Evolutionary conservation across 2,113 vertebrate genomes (phyloP), one percentile per base, ranked within the genome.

Genomic region (Riparia riparia): DNA sequence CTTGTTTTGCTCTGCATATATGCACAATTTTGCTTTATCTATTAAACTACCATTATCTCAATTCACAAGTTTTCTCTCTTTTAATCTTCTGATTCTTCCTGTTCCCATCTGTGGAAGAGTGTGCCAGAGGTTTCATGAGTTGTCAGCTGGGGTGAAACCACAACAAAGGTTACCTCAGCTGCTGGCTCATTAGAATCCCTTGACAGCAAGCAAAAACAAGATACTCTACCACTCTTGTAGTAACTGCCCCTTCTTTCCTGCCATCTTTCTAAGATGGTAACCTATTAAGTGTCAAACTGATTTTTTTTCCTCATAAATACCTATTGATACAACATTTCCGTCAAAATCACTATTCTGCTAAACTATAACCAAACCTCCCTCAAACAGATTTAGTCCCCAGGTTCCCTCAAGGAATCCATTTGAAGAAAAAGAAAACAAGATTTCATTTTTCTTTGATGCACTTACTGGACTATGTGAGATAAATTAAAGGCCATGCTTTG

Each of bases 101-200:
- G 12, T 39, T 16, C 4, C 7, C 32, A 61, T 3, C 5, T 16
- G 18, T 44, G 22, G 39, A 39, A 61, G 24, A 53, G 28, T 10
- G 26, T 60, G 5, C 2, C 16, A 53, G 18, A 5, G 6, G 12
- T 31, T 78, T 17, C 32, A 28, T 8, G 21, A 68, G 17, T 4
- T 32, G 21, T 22, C 1, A 0, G 32, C 26, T 78, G 22, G 17
- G 14, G 39, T 60, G 24, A 53, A 53, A 61, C 26, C 26, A 60
- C 0, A 31, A 60, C 0, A 31, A 20, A 17, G 12, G 6, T 4
- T 12, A n/a, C 24, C 14, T 50, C 41, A 44, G 19, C 32, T 69
- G 13, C 44, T 42, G 21, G 7, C 28, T 49, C 14, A 41, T 42
- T 34, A 34, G 4, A 9, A 34, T 21, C 14, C 13, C 34, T 60